Percentiles rank a stretch among this genome's conserved stretches.
Conservation (phyloP, 2,888 invertebrate species). For the Campopleginae sp. region DNA sequence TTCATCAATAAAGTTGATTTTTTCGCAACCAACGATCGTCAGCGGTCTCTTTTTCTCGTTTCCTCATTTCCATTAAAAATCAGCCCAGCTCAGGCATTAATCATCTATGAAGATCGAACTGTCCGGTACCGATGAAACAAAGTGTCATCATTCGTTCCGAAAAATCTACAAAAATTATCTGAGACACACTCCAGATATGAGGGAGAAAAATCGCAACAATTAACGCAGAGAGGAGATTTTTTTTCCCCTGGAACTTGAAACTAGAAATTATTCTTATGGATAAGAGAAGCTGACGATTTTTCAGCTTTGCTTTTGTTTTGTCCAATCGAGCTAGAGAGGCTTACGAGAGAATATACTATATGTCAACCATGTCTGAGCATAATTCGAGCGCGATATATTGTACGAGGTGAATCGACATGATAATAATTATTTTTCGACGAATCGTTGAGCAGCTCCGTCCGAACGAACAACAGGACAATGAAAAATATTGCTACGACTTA, state of each 20-base stretch:
- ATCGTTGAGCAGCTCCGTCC: conserved; percentile 27
- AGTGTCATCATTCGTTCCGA: background rate
- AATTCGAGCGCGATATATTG: conserved; percentile 9
- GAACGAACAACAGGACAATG: conserved; percentile 7
- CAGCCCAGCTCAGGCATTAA: background rate
- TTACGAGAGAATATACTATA: conserved; percentile 24
- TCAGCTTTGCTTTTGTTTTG: no score
- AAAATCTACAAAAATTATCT: background rate
- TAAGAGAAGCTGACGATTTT: no score
- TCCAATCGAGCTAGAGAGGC: background rate
- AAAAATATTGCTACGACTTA: conserved; percentile 12
- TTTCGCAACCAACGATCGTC: background rate
- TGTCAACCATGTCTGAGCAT: background rate
- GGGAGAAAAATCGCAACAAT: no score
- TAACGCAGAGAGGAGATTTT: no score
- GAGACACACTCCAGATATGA: no score
- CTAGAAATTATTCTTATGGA: no score
- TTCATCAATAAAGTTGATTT: background rate
- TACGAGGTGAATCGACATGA: conserved; percentile 25
- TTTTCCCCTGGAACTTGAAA: no score
- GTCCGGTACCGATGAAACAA: background rate
- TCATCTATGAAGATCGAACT: background rate
- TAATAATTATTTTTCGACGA: conserved; percentile 41
- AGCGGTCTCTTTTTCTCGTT: no score
- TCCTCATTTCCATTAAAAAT: background rate